Conservation (phyloP, 2,888 invertebrate species). For the Ornithoptera alexandrae region DNA sequence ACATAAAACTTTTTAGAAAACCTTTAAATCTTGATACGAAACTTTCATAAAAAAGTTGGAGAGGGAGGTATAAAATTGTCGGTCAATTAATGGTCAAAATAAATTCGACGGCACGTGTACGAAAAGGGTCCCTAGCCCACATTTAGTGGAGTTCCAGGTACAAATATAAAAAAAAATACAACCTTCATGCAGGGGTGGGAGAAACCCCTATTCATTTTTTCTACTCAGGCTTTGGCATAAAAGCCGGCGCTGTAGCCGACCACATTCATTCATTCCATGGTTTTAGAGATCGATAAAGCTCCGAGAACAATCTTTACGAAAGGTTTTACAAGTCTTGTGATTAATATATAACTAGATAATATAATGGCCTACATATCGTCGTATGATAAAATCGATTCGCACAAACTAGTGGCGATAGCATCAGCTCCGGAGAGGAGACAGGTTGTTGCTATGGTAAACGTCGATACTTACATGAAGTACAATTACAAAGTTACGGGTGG, state of each 20-base stretch:
- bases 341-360: background rate
- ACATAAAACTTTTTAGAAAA: background rate
- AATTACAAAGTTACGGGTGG: conserved; percentile 79
- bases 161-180: conserved; percentile 55
- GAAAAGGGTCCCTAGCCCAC: conserved; percentile 38
- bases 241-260: conserved; percentile 52
- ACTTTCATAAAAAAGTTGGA: background rate
- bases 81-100: conserved; percentile 46
- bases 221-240: conserved; percentile 61
- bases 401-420: conserved; percentile 74
- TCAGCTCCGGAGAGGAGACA: conserved; percentile 72
- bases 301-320: conserved; percentile 36
- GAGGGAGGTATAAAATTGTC: conserved; percentile 28
- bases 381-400: conserved; percentile 42
- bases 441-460: conserved; percentile 52
- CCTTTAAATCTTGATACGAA: background rate
- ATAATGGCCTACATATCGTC: conserved; percentile 41
- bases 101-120: conserved; percentile 72
- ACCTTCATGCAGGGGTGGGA: conserved; percentile 57
- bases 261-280: conserved; percentile 63
- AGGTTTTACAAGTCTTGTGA: background rate
- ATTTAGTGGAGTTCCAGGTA: conserved; percentile 60
- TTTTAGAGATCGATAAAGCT: conserved; percentile 51
- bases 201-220: conserved; percentile 68
- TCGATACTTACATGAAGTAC: conserved; percentile 82